Base-by-base conservation (phyloP, 1,140 invertebrate species). In the Drosophila oshimai region DNA sequence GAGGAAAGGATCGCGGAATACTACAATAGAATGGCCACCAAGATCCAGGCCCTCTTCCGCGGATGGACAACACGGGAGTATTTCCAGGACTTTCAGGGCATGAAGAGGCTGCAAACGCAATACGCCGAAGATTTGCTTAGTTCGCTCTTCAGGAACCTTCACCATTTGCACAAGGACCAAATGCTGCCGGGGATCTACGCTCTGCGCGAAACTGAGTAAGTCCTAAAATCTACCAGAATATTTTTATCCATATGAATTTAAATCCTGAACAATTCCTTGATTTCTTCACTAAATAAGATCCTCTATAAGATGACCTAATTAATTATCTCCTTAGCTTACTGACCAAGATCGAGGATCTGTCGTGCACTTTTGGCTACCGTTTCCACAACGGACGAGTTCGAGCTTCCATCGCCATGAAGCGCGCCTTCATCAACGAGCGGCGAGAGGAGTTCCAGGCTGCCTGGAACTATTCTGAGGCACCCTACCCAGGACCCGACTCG, bases 1-100 rank as follows among this genome's bases (percentile, higher is more conserved):
- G 79, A 89, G 29, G 3, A 7, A 0, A n/a, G 10, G 1, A 2
- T 67, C 2, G n/a, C 45, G 2, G 2, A 33, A 0, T 31, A 47
- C 10, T 75, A 68, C 13, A 4, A 67, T 10, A 3, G 4, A 0
- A 17, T 41, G 5, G 65, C 73, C 5, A 10, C 17, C 1, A 67
- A 20, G 17, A 78, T 78, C 5, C 88, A 90, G 29, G 20, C 67
- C 0, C 10, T 69, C 0, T 90, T 50, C 49, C 70, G 76, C 4
- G 88, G 83, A n/a, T 90, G 64, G 62, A 57, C 34, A 41, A 58
- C 68, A 1, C 72, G 88, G 15, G 42, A 71, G 26, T 17, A 64
- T 18, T 9, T 50, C 12, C 67, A 71, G 10, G 54, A 71, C 55
- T 49, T 71, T n/a, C 4, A 44, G 13, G 68, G 24, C 12, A 58